A percentile compares a stretch with the other conserved stretches of the same genome.
Evolutionary conservation across 2,113 vertebrate genomes (phyloP).

Genomic region (Canis aureus): DNA sequence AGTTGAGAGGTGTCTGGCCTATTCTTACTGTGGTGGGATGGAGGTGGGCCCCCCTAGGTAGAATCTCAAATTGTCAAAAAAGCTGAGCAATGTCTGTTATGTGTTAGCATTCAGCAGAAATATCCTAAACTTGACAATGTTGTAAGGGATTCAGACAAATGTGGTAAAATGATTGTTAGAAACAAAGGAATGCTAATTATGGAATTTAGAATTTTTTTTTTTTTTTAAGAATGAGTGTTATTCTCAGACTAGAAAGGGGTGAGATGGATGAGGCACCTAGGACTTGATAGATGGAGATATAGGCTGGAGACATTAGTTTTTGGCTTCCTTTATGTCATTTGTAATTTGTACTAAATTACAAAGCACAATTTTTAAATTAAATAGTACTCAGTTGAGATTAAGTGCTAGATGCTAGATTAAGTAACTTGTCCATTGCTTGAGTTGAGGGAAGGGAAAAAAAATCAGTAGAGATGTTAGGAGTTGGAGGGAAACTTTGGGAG

Average conservation of each 20-base stretch:
- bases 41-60: neutral
- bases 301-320: neutral
- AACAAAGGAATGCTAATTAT: neutral
- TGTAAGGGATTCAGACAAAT: neutral
- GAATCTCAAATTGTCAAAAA: neutral
- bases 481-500: neutral
- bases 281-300: neutral
- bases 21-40: rapidly evolving
- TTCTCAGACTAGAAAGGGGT: neutral
- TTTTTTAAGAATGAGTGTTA: neutral
- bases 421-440: neutral
- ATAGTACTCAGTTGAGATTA: neutral
- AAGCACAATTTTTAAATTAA: neutral
- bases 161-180: neutral
- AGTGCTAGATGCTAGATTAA: neutral
- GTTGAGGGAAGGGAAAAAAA: neutral
- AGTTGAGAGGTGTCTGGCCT: neutral
- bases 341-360: neutral
- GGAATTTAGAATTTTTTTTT: neutral
- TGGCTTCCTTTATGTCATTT: neutral
- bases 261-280: neutral
- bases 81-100: neutral
- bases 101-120: neutral
- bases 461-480: neutral
- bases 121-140: neutral